Conservation (phyloP, 2,797 vertebrate genomes). For the Etheostoma perlongum region DNA sequence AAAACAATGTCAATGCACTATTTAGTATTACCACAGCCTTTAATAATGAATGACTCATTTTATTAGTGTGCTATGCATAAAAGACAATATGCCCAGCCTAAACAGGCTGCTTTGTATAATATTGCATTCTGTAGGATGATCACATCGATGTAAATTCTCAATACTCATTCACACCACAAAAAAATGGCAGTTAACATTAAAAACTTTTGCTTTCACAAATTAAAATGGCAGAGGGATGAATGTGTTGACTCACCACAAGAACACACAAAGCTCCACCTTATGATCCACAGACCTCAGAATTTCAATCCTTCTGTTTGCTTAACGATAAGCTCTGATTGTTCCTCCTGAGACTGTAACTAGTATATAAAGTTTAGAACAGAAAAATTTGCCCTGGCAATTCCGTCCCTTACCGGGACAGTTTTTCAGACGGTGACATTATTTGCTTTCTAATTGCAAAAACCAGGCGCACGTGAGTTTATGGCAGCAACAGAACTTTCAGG, state of each 20-base stretch:
- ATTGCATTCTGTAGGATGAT: background rate
- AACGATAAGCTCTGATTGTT: conserved; percentile 19
- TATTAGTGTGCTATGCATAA: too few species aligned
- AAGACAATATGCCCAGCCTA: too few species aligned
- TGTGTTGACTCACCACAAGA: conserved; percentile 16
- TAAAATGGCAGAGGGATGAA: background rate
- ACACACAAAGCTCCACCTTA: conserved; percentile 12
- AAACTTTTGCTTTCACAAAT: background rate
- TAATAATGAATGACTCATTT: background rate
- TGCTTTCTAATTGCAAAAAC: too few species aligned
- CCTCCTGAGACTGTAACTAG: conserved; percentile 25
- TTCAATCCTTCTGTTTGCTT: conserved; percentile 32
- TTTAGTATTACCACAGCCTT: background rate
- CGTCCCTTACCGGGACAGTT: too few species aligned
- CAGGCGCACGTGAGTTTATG: too few species aligned
- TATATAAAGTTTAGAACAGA: conserved; percentile 47
- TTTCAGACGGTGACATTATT: too few species aligned
- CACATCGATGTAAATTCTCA: background rate
- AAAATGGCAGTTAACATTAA: conserved; percentile 7
- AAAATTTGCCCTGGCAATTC: too few species aligned
- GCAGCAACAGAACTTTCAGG: too few species aligned
- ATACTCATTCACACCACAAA: background rate
- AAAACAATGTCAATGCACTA: background rate
- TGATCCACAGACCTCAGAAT: conserved; percentile 6
- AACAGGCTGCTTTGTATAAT: background rate